Evolutionary conservation across 2,113 vertebrate genomes (phyloP).

Genomic region (Mesitornis unicolor): DNA sequence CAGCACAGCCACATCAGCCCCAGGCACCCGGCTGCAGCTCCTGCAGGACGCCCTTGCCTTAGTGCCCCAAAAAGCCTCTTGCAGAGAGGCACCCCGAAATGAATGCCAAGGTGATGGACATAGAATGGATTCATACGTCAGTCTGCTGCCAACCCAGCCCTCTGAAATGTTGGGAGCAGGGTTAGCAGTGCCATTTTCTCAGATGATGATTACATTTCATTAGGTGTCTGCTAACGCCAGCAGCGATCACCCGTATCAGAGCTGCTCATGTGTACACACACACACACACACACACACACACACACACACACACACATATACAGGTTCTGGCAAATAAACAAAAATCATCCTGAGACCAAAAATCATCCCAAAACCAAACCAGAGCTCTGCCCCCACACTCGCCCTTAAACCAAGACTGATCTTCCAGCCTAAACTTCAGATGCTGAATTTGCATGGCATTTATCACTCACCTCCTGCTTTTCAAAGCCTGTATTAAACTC

Average conservation of each 20-base stretch:
- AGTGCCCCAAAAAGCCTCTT: rapidly evolving
- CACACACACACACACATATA: rapidly evolving
- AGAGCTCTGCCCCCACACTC: not conserved
- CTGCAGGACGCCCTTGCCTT: not conserved
- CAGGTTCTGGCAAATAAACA: not conserved
- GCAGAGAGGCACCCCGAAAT: not conserved
- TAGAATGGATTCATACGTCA: not conserved
- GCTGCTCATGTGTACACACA: not conserved
- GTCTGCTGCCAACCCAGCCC: not conserved
- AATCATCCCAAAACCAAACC: not conserved
- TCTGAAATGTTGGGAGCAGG: not conserved
- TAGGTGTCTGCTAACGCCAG: not conserved
- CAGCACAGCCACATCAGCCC: not conserved
- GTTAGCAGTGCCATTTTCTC: not conserved
- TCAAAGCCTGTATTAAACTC: not conserved
- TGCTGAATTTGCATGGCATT: not conserved
- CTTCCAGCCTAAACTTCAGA: not conserved
- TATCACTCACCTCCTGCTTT: not conserved
- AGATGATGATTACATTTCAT: not conserved
- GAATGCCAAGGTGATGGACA: not conserved
- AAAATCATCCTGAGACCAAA: not conserved
- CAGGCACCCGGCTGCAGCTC: not conserved
- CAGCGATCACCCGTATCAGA: not conserved
- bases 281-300: not conserved
- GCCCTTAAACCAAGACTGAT: not conserved